Evolutionary conservation across 2,113 vertebrate species (phyloP).

Genomic region (Odobenus rosmarus): DNA sequence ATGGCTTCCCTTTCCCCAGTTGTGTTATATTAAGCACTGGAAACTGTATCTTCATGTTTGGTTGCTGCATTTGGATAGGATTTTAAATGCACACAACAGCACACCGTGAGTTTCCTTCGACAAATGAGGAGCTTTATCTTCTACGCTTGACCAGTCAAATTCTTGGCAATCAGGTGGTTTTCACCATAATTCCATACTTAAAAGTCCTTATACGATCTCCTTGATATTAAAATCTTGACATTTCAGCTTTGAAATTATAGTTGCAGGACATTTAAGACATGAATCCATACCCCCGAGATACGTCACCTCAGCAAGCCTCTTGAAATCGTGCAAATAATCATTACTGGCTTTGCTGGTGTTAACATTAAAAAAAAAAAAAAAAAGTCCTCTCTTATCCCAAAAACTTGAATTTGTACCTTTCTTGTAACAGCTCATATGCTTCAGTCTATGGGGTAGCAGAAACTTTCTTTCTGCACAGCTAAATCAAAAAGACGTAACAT

Average conservation of each 20-base stretch:
- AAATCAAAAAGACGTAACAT: background rate
- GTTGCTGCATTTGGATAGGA: background rate
- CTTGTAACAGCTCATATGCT: background rate
- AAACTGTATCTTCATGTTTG: background rate
- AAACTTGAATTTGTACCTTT: background rate
- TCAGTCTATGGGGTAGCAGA: background rate
- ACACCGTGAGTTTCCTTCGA: background rate
- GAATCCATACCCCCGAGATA: background rate
- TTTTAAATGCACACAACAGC: background rate
- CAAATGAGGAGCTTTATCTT: background rate
- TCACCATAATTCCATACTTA: background rate
- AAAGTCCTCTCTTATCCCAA: background rate
- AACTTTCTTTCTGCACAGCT: background rate
- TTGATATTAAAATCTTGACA: background rate
- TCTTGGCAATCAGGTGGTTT: background rate
- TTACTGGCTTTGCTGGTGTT: background rate
- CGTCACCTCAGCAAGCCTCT: background rate
- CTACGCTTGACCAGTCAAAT: background rate
- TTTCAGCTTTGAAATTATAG: background rate
- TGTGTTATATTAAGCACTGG: background rate
- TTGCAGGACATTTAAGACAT: background rate
- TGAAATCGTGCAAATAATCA: background rate
- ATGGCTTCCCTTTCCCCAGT: background rate
- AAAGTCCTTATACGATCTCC: background rate
- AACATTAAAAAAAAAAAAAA: background rate